Base-by-base conservation (phyloP, 2,113 vertebrate genomes). In the Platichthys stellatus region DNA sequence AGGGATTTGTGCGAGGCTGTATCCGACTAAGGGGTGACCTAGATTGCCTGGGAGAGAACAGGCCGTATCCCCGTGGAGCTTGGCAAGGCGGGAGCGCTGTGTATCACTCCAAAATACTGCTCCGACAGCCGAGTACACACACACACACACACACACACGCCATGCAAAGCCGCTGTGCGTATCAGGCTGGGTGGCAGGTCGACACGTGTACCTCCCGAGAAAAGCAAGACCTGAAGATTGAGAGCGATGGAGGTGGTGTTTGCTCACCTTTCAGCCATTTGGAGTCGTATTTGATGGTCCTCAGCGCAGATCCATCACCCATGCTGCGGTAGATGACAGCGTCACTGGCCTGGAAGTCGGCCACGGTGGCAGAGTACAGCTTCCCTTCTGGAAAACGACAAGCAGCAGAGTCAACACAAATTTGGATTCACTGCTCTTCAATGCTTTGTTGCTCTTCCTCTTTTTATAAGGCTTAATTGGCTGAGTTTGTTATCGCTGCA, bases 271-370 rank as follows among this genome's bases (percentile, higher is more conserved):
- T 99, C 89, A 99, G 96, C 98, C 97, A 99, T 82, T 99, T 99
- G 92, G 98, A 99, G 88, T 99, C 98, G 43, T 99, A 99, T 93
- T 99, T 99, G 90, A 99, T 98, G 80, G 98, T 99, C 87, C 98
- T 95, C 74, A 99, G 92, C 70, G 98, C 98, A 13, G 97, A 99
- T 78, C 98, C 98, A 74, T 98, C 97, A 6, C 98, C 98, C 97
- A 99, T 96, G 87, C 98, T 99, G 83, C 98, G 97, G 88, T 99
- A 99, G 93, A 99, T 99, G 84, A 99, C 98, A n/a, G 98, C 94
- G 78, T 99, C 98, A 10, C 97, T 99, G 78, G 98, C 97, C 94
- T 98, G 94, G 94, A 99, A 99, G 94, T 99, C 98, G 20, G 98
- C 97, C 73, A 99, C 98, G 3, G 98, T 99, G 63, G 98, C 98